These are phyloP conservation scores for Cephus runcator DNA, from an alignment of 2,888 invertebrate species.

Conservation along the genomic window DNA sequence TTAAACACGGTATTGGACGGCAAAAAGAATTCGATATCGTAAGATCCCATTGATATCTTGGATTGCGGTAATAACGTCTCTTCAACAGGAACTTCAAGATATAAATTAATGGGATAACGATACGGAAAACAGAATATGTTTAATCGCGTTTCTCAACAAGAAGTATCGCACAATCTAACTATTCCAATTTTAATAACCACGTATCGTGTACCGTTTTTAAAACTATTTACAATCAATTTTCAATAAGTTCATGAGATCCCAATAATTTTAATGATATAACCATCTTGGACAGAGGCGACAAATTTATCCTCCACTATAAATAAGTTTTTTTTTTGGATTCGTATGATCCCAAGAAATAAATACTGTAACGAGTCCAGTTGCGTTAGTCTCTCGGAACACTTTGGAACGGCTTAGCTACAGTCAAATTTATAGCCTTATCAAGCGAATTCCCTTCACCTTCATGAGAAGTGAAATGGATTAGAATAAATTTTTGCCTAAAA, in stretches of 20 bases:
- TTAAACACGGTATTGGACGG: neutral
- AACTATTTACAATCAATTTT: neutral
- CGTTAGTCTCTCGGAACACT: neutral
- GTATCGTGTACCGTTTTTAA: neutral
- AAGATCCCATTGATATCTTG: neutral
- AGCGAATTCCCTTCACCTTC: neutral
- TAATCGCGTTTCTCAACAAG: neutral
- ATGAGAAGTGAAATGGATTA: neutral
- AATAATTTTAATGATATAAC: neutral
- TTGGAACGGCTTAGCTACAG: neutral
- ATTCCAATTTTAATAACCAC: neutral
- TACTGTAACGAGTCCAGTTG: neutral
- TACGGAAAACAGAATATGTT: neutral
- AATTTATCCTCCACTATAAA: neutral
- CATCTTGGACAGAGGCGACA: neutral
- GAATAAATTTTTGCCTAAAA: neutral
- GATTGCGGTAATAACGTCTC: neutral
- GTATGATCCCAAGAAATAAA: neutral
- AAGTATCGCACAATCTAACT: neutral
- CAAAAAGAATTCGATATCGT: neutral
- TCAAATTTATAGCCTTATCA: neutral
- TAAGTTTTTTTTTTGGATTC: neutral
- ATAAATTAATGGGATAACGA: neutral
- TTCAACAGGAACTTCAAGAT: neutral
- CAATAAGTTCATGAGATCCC: neutral